A percentile compares a stretch with the other conserved stretches of the same genome.
These are phyloP conservation scores for Callitettix versicolor DNA, from an alignment of 1,140 invertebrate genomes.

Conservation along the genomic window DNA sequence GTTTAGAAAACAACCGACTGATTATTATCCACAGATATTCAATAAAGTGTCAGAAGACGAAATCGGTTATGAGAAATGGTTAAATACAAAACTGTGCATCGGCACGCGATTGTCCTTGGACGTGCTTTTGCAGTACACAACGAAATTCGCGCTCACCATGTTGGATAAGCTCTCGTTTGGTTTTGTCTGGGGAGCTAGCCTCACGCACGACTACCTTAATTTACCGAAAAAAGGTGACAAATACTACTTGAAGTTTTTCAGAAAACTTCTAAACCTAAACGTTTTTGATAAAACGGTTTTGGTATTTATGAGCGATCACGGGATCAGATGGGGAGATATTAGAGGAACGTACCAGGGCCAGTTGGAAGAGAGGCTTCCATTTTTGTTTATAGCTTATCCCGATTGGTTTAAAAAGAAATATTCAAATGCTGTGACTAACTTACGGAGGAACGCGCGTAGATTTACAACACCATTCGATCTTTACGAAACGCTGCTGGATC, in stretches of 20 bases:
- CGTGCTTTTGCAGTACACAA: constrained; percentile 27
- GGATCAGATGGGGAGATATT: constrained; percentile 74
- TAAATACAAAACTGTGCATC: constrained; percentile 22
- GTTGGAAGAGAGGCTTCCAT: constrained; percentile 81
- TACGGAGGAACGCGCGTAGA: constrained; percentile 22
- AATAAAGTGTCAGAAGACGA: constrained; percentile 45
- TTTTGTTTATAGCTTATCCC: constrained; percentile 63
- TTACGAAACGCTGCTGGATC: constrained; percentile 50
- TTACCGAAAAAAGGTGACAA: constrained; percentile 55
- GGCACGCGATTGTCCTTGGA: constrained; percentile 22
- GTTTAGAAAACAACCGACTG: constrained; percentile 64
- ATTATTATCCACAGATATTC: constrained; percentile 72
- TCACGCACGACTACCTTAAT: constrained; percentile 70
- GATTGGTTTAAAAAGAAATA: constrained; percentile 51
- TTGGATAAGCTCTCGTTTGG: constrained; percentile 48
- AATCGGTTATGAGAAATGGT: constrained; percentile 13
- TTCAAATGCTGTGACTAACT: constrained; percentile 55
- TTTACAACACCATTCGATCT: constrained; percentile 51
- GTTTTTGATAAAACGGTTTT: constrained; percentile 54
- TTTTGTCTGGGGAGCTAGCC: constrained; percentile 66
- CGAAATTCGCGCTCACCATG: constrained; percentile 45
- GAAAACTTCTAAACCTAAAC: constrained; percentile 41
- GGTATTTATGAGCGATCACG: constrained; percentile 84
- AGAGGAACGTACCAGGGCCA: constrained; percentile 70
- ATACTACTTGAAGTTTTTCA: constrained; percentile 43